Evolutionary conservation across 2,113 vertebrate genomes (phyloP), one percentile per base, ranked within the genome.

Genomic region (Condylura cristata): DNA sequence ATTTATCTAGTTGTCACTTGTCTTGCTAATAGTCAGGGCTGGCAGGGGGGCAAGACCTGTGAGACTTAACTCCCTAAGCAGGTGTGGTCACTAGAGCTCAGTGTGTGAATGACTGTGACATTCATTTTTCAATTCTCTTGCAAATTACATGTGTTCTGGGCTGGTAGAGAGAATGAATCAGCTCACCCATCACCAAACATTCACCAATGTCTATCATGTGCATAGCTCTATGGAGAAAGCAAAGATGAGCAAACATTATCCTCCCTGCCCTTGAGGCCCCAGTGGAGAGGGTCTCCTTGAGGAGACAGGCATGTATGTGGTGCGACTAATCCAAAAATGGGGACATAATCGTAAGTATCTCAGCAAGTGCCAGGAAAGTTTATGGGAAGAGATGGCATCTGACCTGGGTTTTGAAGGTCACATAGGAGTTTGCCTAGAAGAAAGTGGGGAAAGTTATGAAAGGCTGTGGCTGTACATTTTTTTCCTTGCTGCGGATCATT

Each of bases 341-440:
- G 70, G 22, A 37, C 13, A 24, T 39, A 41, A 56, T 26, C 48
- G 20, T 32, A 14, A 11, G n/a, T 60, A 61, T 13, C 39, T 91
- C 22, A 32, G 61, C 10, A 34, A 26, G 8, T 32, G n/a, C 20
- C 26, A 51, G 61, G 39, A 60, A 68, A 44, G 2, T 37, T 63
- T 53, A 18, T 63, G 26, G 2, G 17, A 46, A 63, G 44, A 84
- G 56, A 39, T 28, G 48, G 56, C 26, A 17, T 32, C 75, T 65
- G 70, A 20, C 18, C 44, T 84, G 51, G 48, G 30, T 63, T 96
- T 90, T 92, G 60, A 88, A 60, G 92, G 34, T 61, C 26, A 44
- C 26, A 4, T 30, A 81, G 51, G 78, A 92, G 74, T 92, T 92
- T 58, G 37, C 58, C 75, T 17, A 65, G 24, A 32, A 58, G 28